Evolutionary conservation across 2,797 vertebrate species (phyloP), one percentile per base, ranked within the genome.

Genomic region (Amblyraja radiata): DNA sequence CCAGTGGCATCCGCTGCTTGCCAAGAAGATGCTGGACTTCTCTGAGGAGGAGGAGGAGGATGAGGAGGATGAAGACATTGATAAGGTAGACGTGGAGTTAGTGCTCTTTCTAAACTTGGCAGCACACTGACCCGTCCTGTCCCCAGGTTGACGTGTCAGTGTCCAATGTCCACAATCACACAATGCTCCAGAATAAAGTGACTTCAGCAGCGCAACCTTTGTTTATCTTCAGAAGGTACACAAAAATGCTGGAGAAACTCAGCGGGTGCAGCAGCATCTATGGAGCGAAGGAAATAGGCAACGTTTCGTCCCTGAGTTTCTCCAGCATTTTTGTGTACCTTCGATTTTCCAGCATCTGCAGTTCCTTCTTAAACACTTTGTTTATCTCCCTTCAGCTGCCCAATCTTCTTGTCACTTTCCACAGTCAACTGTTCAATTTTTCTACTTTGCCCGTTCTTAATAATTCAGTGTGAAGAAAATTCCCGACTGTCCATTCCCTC

Each of bases 1-100:
- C 94, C 98, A 99, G 97, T 99, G 99, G 99, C 99, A 99, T 96
- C 99, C 99, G 1, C 97, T 99, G 94, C 97, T 99, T 93, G 98
- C 99, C 94, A 99, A 99, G 95, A 99, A 99, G 95, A 96, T 98
- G 79, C 96, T 98, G 94, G 98, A 99, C 94, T 99, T 99, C 96
- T 99, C 98, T 32, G 99, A 99, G 95, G 99, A 99, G 93, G 99
- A 99, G 25, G 98, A 99, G 74, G 98, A 99, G 0, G 98, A 99
- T 68, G 99, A 99, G 91, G 98, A 99, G 63, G 97, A 97, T 93
- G 98, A 99, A 93, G 98, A 99, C 95, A 96, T 98, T 95, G 98
- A 98, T 94, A 99, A 99, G 97, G 98, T 99, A 95, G 95, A 94
- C 76, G 23, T 16, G 7, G 90, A 14, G 25, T 92, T 83, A 32